phyloP scores from a whole-genome alignment of 2,797 vertebrate species.

The Crocodylus rhombifer region DNA sequence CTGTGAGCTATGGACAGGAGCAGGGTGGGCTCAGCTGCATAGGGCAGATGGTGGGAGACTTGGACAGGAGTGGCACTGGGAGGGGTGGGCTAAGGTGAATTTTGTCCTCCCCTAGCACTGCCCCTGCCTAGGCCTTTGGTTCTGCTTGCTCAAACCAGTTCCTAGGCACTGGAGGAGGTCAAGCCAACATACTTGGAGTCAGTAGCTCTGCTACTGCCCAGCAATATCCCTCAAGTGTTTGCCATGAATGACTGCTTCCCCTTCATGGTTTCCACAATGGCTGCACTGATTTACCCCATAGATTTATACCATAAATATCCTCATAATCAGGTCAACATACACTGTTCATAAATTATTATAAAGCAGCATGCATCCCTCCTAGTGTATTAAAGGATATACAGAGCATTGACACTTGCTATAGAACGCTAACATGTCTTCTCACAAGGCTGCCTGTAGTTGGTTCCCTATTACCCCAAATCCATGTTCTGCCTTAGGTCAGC shows the following conservation, averaged over 20 bases:
- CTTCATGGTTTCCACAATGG: neutral
- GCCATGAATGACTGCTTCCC: neutral
- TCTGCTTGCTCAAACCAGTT: neutral
- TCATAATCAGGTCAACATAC: neutral
- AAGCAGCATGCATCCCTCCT: neutral
- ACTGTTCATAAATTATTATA: neutral
- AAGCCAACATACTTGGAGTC: neutral
- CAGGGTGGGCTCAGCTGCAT: too few species aligned
- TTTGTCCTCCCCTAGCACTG: too few species aligned
- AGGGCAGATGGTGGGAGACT: too few species aligned
- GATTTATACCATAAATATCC: neutral
- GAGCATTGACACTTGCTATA: neutral
- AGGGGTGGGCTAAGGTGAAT: too few species aligned
- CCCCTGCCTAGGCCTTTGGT: neutral
- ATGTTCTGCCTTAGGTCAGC: neutral
- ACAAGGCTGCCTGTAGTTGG: neutral
- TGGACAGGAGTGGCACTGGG: too few species aligned
- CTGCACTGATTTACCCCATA: neutral
- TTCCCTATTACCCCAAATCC: neutral
- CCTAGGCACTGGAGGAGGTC: accelerated
- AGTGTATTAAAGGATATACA: neutral
- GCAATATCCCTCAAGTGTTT: neutral
- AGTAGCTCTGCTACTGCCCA: neutral
- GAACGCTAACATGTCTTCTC: neutral
- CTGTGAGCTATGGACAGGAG: too few species aligned